Conservation (phyloP, 2,797 vertebrate species). For the Poecilia wingei region DNA sequence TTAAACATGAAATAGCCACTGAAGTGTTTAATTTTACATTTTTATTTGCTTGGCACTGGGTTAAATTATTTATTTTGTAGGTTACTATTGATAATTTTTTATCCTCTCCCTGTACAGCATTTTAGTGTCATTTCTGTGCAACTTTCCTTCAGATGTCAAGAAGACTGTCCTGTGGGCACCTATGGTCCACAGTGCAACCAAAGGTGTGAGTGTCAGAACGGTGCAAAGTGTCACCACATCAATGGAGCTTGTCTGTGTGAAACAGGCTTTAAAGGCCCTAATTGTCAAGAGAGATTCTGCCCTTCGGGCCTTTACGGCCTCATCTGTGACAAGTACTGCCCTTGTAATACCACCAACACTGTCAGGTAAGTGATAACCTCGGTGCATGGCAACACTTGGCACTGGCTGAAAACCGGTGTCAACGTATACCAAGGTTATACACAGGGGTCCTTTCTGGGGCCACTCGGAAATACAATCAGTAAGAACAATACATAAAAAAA, state of each 20-base stretch:
- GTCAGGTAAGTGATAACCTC: conserved; percentile 84
- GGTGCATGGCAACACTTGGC: background rate
- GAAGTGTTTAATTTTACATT: background rate
- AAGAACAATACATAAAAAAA: background rate
- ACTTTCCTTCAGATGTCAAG: conserved; percentile 88
- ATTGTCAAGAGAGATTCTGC: conserved; percentile 95
- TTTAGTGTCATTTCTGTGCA: conserved; percentile 32
- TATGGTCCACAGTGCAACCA: conserved; percentile 92
- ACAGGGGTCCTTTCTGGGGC: background rate
- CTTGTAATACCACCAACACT: conserved; percentile 89
- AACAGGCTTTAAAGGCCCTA: conserved; percentile 92
- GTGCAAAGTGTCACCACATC: conserved; percentile 94
- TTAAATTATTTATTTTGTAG: background rate
- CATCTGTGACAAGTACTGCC: conserved; percentile 93
- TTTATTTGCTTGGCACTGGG: background rate
- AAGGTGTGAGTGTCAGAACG: conserved; percentile 92
- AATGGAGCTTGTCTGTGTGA: conserved; percentile 93
- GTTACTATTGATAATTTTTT: background rate
- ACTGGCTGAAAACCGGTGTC: background rate
- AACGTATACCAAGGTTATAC: background rate
- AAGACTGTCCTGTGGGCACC: conserved; percentile 94
- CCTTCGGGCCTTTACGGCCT: conserved; percentile 91
- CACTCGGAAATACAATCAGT: background rate
- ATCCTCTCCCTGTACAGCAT: conserved; percentile 1
- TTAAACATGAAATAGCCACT: background rate